Evolutionary conservation across 35 echinoderm and acorn worm genomes (phyloP), one percentile per base, ranked within the genome.

Genomic region (Amphiura filiformis): DNA sequence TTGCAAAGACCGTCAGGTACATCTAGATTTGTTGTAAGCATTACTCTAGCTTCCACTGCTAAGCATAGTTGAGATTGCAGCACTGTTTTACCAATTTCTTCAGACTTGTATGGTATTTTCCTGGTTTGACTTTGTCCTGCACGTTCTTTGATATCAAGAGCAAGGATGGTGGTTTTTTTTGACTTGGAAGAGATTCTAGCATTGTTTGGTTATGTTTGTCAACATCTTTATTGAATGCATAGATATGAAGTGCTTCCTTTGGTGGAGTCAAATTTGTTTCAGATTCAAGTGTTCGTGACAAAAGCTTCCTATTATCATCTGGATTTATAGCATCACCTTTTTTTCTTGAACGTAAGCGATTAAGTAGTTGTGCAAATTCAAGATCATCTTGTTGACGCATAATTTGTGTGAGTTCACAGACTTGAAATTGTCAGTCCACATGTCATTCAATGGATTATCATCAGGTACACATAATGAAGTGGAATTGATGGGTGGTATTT

Each of bases 21-120:
- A 85, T 93, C 91, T 34, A 89, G n/a, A 44, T 93, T 89, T 32
- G 79, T 89, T 38, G 49, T 89, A 17, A 93, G 36, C 91, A 93
- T 89, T 9, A 89, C 86, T 44, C 92, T 83, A 65, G 92, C 92
- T 20, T 38, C 87, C 61, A 70, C 36, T 31, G 38, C 41, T 34
- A 86, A 36, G 44, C 49, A 79, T 75, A 93, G 5, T 39, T 83
- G 26, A 47, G 81, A 56, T 35, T 49, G 49, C 13, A 70, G 61
- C 11, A 70, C 28, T 3, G 61, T 70, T 70, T 70, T 70, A 13
- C 61, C 61, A 30, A 70, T 70, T 70, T 70, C 7, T 70, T 70
- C 61, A 70, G 61, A 70, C 17, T 70, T 70, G 61, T 70, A 70
- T 30, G 61, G 61, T 13, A 70, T 23, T 70, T 70, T 70, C 17